Base-by-base conservation (phyloP, 2,888 invertebrate species). In the Elaeidobius kamerunicus region DNA sequence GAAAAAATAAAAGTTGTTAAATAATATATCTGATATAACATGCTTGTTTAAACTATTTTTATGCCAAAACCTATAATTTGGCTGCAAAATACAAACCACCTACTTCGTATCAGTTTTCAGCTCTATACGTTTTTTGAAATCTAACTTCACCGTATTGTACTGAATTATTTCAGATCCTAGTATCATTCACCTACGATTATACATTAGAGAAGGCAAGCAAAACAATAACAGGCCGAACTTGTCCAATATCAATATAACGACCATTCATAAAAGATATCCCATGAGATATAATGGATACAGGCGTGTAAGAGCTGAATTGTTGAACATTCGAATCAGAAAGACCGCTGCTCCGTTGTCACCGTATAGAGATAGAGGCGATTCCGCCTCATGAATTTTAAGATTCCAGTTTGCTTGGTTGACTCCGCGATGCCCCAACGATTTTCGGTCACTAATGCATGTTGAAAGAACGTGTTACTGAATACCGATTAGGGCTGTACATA, bases 321-420 rank as follows among this genome's bases (percentile, higher is more conserved):
- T 30, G 12, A 30, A 30, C n/a, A 11, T n/a, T n/a, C 30, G 30
- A 2, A 16, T 3, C 30, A 15, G 18, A 7, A 14, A 19, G 9
- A 14, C 16, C 30, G 45, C 45, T 36, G 45, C 28, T 14, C 27
- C 45, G 32, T 20, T 34, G 36, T 45, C 36, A 34, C 9, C 12
- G 27, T 12, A 36, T 36, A 14, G 27, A 14, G 36, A 36, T 36
- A 45, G 45, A 43, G 43, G 16, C 35, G 16, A 45, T 45, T 45
- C 45, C 45, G 36, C 35, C 36, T 45, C 45, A 45, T 45, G 45
- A 45, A 45, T 45, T 45, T 45, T 45, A 45, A 45, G 36, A 45
- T 45, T 45, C 36, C 36, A 19, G 45, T 45, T 45, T 36, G 35
- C 45, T 36, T 27, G 34, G 36, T 45, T 40, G 44, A 17, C 44